phyloP scores from a whole-genome alignment of 2,113 vertebrate species.

The Burhinus oedicnemus region DNA sequence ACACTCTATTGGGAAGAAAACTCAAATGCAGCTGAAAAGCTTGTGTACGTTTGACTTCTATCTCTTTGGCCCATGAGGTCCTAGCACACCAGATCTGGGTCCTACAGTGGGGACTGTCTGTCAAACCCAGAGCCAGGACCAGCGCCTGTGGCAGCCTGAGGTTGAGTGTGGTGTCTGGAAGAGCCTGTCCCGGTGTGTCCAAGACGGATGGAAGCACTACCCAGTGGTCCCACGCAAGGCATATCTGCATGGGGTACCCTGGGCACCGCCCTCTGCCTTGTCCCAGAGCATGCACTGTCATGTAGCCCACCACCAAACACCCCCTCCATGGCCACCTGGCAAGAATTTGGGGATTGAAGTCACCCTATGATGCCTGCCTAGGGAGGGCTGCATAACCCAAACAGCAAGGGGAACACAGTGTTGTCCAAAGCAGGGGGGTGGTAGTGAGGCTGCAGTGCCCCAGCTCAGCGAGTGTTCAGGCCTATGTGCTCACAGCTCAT shows the following conservation, averaged over 20 bases:
- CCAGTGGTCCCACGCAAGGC: accelerated
- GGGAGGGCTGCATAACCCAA: background rate
- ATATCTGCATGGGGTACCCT: background rate
- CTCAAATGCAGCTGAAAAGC: background rate
- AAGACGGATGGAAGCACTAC: background rate
- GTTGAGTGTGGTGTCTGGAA: background rate
- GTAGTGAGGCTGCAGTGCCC: background rate
- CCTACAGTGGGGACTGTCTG: background rate
- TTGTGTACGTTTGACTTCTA: background rate
- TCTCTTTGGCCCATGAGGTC: background rate
- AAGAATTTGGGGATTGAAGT: background rate
- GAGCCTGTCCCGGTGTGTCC: background rate
- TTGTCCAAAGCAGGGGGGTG: background rate
- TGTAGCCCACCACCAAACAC: background rate
- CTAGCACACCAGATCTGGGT: background rate
- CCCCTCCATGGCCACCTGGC: background rate
- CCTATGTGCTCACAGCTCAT: background rate
- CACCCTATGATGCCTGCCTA: background rate
- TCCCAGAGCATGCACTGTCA: background rate
- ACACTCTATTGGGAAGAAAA: background rate
- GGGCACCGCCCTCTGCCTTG: background rate
- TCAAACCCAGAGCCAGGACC: background rate
- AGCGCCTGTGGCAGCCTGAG: background rate
- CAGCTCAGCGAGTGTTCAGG: too few species aligned
- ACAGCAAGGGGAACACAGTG: accelerated